phyloP scores from a whole-genome alignment of 2,113 vertebrate species.

The human (Homo sapiens) region GRCh38 chr9:18676001-18676500 shows the following conservation, averaged over 20 bases:
- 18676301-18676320: not conserved
- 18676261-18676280: conserved; percentile 47
- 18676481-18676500: not conserved
- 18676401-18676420: not conserved
- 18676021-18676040: conserved; percentile 54
- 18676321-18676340: conserved; percentile 34
- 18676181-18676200: conserved; percentile 41
- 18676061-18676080: conserved; percentile 35
- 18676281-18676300: not conserved
- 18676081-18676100: conserved; percentile 50
- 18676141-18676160: conserved; percentile 53
- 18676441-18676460: not conserved
- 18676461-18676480: not conserved
- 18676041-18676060: conserved; percentile 49
- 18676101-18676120: conserved; percentile 54
- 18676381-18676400: conserved; percentile 24
- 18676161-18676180: conserved; percentile 17
- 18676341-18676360: not conserved
- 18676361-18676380: conserved; percentile 44
- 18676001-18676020: conserved; percentile 57
- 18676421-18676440: conserved; percentile 18
- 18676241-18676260: conserved; percentile 41
- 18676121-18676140: not conserved
- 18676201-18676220: conserved; percentile 22
- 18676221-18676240: conserved; percentile 26